A percentile compares a stretch with the other conserved stretches of the same genome.
These are phyloP conservation scores for Pontoporia blainvillei DNA, from an alignment of 2,113 vertebrate species.

Conservation along the genomic window DNA sequence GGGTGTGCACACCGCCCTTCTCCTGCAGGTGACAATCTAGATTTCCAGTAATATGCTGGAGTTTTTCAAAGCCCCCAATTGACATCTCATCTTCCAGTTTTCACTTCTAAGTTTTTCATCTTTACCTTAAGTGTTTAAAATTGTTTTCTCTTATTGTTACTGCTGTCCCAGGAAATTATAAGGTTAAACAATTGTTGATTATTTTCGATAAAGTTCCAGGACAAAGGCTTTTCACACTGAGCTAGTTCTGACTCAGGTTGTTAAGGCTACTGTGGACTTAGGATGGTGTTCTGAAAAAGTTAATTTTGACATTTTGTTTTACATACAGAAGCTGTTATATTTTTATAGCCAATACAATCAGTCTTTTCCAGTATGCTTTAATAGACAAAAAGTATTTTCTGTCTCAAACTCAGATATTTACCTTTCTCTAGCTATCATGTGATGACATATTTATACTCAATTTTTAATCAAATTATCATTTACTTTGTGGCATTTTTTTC, in stretches of 20 bases:
- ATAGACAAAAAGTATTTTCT: neutral
- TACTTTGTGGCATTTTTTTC: neutral
- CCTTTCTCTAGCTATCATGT: neutral
- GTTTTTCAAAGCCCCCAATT: neutral
- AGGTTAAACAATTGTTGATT: neutral
- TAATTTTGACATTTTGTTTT: neutral
- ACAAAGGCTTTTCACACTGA: neutral
- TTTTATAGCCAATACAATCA: neutral
- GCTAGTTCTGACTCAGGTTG: neutral
- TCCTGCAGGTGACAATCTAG: neutral
- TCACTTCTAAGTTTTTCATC: neutral
- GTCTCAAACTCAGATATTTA: neutral
- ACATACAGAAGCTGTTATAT: neutral
- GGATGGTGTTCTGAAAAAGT: neutral
- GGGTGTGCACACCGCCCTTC: neutral
- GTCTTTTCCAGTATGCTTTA: neutral
- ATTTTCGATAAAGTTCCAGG: neutral
- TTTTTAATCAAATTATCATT: neutral
- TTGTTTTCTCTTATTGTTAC: neutral
- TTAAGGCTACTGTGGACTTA: neutral
- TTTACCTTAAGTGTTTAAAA: neutral
- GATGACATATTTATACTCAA: neutral
- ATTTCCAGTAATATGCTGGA: neutral
- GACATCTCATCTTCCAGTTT: neutral
- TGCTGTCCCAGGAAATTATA: neutral